phyloP scores from a whole-genome alignment of 2,888 invertebrate genomes.

The Muschampia plurimacula region DNA sequence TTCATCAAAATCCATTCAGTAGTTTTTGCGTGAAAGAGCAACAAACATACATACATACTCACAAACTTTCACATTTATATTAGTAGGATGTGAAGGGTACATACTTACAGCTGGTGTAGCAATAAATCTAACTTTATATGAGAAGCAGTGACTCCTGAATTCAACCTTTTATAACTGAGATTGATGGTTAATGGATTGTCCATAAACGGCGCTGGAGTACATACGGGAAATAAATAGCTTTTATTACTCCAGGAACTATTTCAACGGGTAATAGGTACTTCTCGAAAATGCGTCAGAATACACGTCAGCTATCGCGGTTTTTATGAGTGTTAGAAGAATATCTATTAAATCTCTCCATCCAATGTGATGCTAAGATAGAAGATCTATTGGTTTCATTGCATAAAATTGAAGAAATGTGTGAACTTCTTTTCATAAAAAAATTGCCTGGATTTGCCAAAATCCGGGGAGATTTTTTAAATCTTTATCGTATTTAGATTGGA shows the following conservation, averaged over 20 bases:
- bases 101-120: slow-evolving; percentile 43
- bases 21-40: too few species aligned
- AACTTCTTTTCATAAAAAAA: too few species aligned
- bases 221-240: slow-evolving; percentile 27
- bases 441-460: too few species aligned
- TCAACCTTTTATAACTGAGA: slow-evolving; percentile 53
- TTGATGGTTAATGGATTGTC: slow-evolving; percentile 39
- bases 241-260: slow-evolving; percentile 30
- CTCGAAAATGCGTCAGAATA: slow-evolving; percentile 8
- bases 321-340: background rate
- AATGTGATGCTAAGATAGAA: background rate
- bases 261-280: slow-evolving; percentile 12
- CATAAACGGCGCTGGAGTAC: slow-evolving; percentile 29
- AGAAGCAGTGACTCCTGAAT: slow-evolving; percentile 58
- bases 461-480: too few species aligned
- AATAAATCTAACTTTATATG: slow-evolving; percentile 66
- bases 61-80: too few species aligned
- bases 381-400: too few species aligned
- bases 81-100: too few species aligned
- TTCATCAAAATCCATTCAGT: too few species aligned
- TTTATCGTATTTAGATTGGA: too few species aligned
- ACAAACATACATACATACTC: too few species aligned
- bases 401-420: too few species aligned
- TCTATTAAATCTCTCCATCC: background rate
- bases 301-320: background rate